Evolutionary conservation across 2,113 vertebrate genomes (phyloP), one percentile per base, ranked within the genome.

Genomic region (Poeciliopsis turrubarensis): DNA sequence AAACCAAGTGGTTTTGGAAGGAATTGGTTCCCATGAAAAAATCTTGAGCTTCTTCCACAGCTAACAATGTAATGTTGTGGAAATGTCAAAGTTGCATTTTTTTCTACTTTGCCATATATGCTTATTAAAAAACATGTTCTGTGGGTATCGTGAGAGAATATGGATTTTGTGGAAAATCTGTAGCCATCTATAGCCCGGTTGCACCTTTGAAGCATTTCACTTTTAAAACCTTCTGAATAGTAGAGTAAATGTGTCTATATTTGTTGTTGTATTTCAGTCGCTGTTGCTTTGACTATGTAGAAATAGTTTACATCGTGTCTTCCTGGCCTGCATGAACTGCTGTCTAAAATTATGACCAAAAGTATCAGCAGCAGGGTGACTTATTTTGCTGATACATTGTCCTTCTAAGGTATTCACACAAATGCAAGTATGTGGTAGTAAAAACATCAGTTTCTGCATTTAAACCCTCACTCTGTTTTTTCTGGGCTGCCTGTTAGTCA

Each of bases 1-100:
- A 87, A 85, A 62, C 47, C 72, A 68, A 82, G 61, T 60, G 27
- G 60, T 70, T 73, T n/a, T 80, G 73, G 80, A 82, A 78, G 73
- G 83, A 89, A 82, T 90, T 77, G 87, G 63, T 90, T 87, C 83
- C 85, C 87, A 81, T 90, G 86, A 87, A 91, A 82, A 31, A 32
- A 77, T 80, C 66, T 81, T 73, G 65, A 85, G 77, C 75, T 75
- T 81, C 72, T 76, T 82, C 74, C 79, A 68, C 80, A 80, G 77
- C 88, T 81, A 80, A 85, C 87, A 89, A 77, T 78, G 64, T 74
- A 83, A 83, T 81, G 83, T 85, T 86, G 64, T 83, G 80, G 64
- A 65, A 65, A 65, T 65, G 25, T 67, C 9, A 57, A 25, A 57
- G 51, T 57, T 25, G 25, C 51, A n/a, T 11, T 57, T 22, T 54